Evolutionary conservation across 2,888 invertebrate genomes (phyloP), one percentile per base, ranked within the genome.

Genomic region (Sericinus montela): DNA sequence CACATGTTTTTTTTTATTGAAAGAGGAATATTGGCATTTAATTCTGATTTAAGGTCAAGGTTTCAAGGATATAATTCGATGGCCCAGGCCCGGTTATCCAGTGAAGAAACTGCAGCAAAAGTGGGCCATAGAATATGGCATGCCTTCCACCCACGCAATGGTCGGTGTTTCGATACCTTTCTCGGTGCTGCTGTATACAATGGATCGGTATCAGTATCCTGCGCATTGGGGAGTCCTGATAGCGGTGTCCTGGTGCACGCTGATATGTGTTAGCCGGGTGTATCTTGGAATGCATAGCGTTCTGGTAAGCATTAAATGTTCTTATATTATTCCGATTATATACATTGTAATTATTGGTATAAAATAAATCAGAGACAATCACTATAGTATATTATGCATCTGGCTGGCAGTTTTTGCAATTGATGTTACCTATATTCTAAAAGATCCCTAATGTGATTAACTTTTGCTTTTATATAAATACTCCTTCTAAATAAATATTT

Each of bases 71-170:
- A 90, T 97, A 53, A 91, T 98, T 49, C 86, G 93, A 55, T 95
- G 95, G 95, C 96, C 97, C 1, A 90, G 98, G 54, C 97, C 98
- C 0, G 91, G 94, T 0, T 95, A 94, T 44, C 97, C 97, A 0
- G 97, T 95, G 0, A 91, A 94, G 53, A 92, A 95, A 60, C 78
- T 98, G 36, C 97, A 97, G 73, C 91, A 92, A 38, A 95, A 97
- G 82, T 98, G 97, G 95, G 93, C 94, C 1, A 82, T 95, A 60
- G 98, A 98, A 72, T 97, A 97, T 85, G 97, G 97, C 10, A 97
- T 98, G 96, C 97, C 98, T 1, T 97, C 97, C 10, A 97, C 97
- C 0, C 97, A 97, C 80, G 97, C 97, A 6, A 96, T 97, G 95
- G 95, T 96, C 32, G 96, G 94, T 0, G 92, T 96, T 11, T 94